These are phyloP conservation scores for Aramus guarauna DNA, from an alignment of 2,113 vertebrate species.

Conservation along the genomic window DNA sequence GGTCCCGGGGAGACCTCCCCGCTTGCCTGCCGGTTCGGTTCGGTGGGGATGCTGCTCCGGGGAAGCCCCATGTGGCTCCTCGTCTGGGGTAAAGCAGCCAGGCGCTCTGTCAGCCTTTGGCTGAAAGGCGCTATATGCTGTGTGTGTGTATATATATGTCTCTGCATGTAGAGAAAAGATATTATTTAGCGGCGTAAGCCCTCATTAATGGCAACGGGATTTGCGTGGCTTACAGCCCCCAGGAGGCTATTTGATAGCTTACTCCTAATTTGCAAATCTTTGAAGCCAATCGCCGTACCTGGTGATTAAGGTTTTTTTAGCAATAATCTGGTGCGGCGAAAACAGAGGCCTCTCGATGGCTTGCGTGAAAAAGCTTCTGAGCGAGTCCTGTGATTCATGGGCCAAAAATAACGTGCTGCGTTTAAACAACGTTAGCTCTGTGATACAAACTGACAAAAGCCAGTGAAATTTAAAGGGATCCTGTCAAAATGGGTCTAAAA, in stretches of 20 bases:
- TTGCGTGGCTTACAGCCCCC: background rate
- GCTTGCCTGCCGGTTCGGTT: background rate
- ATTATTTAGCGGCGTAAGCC: slow-evolving; percentile 13
- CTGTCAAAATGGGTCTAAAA: slow-evolving; percentile 16
- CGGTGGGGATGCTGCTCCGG: fast-evolving
- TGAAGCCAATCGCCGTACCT: slow-evolving; percentile 9
- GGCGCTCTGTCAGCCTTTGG: background rate
- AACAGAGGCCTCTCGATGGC: slow-evolving; percentile 19
- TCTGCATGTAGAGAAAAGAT: background rate
- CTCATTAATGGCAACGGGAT: slow-evolving; percentile 34
- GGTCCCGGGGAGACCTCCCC: background rate
- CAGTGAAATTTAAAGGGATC: slow-evolving; percentile 33
- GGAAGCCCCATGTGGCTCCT: background rate
- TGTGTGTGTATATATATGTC: background rate
- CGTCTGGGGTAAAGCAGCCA: background rate
- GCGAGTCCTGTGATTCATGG: background rate
- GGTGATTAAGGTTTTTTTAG: slow-evolving; percentile 23
- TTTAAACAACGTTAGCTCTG: slow-evolving; percentile 35
- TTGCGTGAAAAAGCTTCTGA: background rate
- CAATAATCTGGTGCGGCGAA: background rate
- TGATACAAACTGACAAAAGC: slow-evolving; percentile 43
- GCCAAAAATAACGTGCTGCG: slow-evolving; percentile 52
- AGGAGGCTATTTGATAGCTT: slow-evolving; percentile 42
- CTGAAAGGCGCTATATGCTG: background rate
- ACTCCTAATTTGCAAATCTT: slow-evolving; percentile 52